Base-by-base conservation (phyloP, 92 coral and sea anemone species). In the Heliopora coerulea region DNA sequence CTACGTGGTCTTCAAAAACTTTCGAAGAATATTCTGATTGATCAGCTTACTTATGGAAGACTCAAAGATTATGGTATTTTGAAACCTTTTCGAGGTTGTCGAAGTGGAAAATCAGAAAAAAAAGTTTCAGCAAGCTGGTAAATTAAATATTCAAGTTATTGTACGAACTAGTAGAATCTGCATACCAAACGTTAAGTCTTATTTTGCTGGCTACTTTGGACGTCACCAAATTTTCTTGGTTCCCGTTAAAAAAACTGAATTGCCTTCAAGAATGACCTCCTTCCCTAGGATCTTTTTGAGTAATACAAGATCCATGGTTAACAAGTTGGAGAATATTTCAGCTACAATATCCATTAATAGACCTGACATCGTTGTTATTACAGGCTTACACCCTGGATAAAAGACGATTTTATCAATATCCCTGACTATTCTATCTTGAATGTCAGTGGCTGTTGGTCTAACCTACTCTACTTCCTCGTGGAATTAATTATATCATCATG, bases 221-320 rank as follows among this genome's bases (percentile, higher is more conserved):
- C 27, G 17, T 59, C 64, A 34, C 19, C 64, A 59, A 59, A 13
- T 26, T 59, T 59, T 21, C n/a, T n/a, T n/a, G n/a, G n/a, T n/a
- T 59, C 35, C 64, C 27, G 39, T 59, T 34, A 59, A 59, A 7
- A 59, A 34, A 59, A 59, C 14, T 21, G 27, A 26, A 21, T 34
- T 34, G 27, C 1, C 39, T 29, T 59, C 64, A 59, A 59, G 64
- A 59, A 29, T 0, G 34, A 30, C 21, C 27, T 80, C 84, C 50
- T 73, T 80, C 39, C 81, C 84, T 8, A 73, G 52, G 20, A 49
- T 74, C 24, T 81, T 81, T 65, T 50, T 81, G 74, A 49, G 63
- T 29, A 81, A 81, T 37, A 61, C 85, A 24, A 61, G 81, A 59
- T 81, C 82, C 44, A 81, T 81, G 85, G 85, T 81, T 48, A 81